Conservation (phyloP, 2,113 vertebrate species). For the Mohoua ochrocephala region DNA sequence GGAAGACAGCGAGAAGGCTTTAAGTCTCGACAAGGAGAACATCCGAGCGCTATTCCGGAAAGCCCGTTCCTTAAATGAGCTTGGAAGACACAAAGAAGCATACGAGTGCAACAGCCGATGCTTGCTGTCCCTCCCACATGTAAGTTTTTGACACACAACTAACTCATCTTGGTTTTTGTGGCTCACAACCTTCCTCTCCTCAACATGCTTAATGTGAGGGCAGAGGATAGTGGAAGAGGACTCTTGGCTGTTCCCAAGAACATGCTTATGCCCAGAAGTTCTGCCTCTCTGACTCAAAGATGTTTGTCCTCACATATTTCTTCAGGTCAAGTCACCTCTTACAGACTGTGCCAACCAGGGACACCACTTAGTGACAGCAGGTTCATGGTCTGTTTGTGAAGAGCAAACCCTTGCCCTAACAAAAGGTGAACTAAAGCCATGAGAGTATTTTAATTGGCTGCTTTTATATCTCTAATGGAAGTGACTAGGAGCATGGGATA, state of each 20-base stretch:
- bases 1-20: slow-evolving; percentile 83
- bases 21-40: slow-evolving; percentile 80
- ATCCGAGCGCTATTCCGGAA: slow-evolving; percentile 86
- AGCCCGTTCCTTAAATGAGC: slow-evolving; percentile 84
- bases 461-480: neutral
- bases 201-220: neutral
- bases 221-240: neutral
- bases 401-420: neutral
- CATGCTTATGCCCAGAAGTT: neutral
- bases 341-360: neutral
- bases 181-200: neutral
- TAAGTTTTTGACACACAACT: slow-evolving; percentile 64
- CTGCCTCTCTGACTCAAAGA: neutral
- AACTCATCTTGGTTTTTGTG: neutral
- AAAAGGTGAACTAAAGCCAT: neutral
- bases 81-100: slow-evolving; percentile 85
- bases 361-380: neutral
- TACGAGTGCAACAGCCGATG: slow-evolving; percentile 87
- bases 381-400: neutral
- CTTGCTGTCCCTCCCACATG: slow-evolving; percentile 81
- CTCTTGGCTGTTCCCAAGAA: neutral
- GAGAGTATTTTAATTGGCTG: neutral
- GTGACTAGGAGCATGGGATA: neutral
- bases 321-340: neutral
- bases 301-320: neutral